Conservation (phyloP, 2,888 invertebrate genomes). For the Aporophyla nigra region DNA sequence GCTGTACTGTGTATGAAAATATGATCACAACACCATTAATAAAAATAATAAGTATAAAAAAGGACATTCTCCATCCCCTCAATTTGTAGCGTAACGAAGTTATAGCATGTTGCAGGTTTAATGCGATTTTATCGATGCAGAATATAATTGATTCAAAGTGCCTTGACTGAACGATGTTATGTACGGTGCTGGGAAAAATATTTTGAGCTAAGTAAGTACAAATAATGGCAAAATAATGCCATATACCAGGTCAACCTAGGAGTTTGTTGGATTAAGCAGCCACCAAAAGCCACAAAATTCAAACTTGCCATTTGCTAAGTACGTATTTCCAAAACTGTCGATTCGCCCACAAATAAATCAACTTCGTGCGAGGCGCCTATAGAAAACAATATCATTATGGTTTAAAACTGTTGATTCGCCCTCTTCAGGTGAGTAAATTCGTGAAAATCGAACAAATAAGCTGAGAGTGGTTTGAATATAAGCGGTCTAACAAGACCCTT, state of each 20-base stretch:
- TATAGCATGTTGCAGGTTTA: constrained; percentile 26
- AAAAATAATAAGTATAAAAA: not conserved
- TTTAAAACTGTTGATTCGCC: too few relatives aligned
- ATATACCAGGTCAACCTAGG: not conserved
- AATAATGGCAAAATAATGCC: not conserved
- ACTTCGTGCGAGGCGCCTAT: too few relatives aligned
- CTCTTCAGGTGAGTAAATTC: too few relatives aligned
- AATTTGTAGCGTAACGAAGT: constrained; percentile 32
- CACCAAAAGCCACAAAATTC: too few relatives aligned
- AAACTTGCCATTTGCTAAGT: too few relatives aligned
- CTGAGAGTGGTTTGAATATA: too few relatives aligned
- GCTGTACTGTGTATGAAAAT: not conserved
- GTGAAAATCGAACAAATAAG: too few relatives aligned
- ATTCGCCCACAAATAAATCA: too few relatives aligned
- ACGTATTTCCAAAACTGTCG: too few relatives aligned
- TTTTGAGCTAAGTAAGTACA: not conserved
- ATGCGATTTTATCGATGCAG: constrained; percentile 35
- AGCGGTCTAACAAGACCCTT: too few relatives aligned
- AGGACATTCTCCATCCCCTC: not conserved
- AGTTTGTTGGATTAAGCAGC: too few relatives aligned
- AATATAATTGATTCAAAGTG: constrained; percentile 42
- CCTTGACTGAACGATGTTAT: not conserved
- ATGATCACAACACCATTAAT: not conserved
- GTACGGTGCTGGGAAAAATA: not conserved
- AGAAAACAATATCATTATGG: too few relatives aligned